Base-by-base conservation (phyloP, 2,113 vertebrate genomes). In the Chamaetylas fuelleborni region DNA sequence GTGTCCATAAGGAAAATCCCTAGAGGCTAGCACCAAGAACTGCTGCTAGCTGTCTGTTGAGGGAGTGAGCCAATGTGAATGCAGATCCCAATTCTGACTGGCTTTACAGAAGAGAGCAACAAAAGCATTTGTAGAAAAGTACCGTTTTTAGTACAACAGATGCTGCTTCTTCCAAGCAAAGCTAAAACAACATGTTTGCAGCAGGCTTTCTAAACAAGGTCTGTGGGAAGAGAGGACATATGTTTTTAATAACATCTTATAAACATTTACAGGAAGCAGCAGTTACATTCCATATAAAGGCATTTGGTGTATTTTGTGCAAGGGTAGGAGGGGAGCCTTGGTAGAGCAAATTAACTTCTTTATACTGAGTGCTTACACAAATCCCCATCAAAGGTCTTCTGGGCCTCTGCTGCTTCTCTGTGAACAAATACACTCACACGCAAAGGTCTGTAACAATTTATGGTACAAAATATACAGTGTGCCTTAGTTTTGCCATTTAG, bases 221-320 rank as follows among this genome's bases (percentile, higher is more conserved):
- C 92, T 86, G 71, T 78, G 85, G 87, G 91, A 97, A 95, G 95
- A 81, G 88, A 92, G 76, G 81, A 94, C 91, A 95, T 82, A 93
- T 79, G 97, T 81, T 96, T n/a, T n/a, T 94, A 97, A 95, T 91
- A 94, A 94, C 93, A 90, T 92, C 91, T 96, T 80, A 94, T 73
- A 97, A 97, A 97, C 91, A 96, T 92, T 97, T 93, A 95, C 58
- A 94, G 93, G 95, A 96, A 97, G 76, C 86, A 92, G 83, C 84
- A 84, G 92, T 90, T 90, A 93, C 67, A 94, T 91, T 92, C 93
- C 83, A 94, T 96, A 95, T 96, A 96, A 97, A 96, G 93, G 81
- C 94, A 97, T 71, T 85, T 96, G 65, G 82, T 95, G 17, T 72
- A 53, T 95, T 83, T 96, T 97, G 57, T 94, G 70, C 67, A 94